These are phyloP conservation scores for Pheosia gnoma DNA, from an alignment of 2,888 invertebrate genomes.

Conservation along the genomic window DNA sequence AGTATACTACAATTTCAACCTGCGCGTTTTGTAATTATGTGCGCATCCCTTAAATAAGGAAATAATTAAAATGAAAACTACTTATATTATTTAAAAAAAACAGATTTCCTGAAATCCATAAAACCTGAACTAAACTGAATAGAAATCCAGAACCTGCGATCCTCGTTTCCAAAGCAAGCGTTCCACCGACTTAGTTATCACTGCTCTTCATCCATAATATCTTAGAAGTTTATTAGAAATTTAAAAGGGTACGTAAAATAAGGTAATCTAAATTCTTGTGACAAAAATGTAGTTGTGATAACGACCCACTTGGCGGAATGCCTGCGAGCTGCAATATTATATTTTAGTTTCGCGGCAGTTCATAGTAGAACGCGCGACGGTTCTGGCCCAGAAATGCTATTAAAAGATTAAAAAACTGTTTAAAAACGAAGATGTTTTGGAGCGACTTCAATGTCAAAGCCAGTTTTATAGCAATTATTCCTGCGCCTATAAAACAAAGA, in stretches of 20 bases:
- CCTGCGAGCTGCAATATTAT: conserved; percentile 21
- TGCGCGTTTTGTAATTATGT: no score
- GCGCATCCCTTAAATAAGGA: no score
- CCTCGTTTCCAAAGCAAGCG: no score
- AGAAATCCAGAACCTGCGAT: no score
- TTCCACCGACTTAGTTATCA: no score
- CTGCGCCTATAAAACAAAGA: neutral
- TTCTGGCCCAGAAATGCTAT: conserved; percentile 14
- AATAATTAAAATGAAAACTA: no score
- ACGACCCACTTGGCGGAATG: conserved; percentile 32
- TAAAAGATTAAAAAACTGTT: conserved; percentile 2
- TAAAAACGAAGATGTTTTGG: neutral
- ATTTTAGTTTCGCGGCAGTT: conserved; percentile 20
- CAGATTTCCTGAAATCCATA: no score
- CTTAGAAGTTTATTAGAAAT: neutral
- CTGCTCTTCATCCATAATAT: no score
- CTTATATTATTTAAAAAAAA: no score
- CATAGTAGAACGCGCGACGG: conserved; percentile 11
- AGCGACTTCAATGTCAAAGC: conserved; percentile 5
- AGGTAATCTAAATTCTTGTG: conserved; percentile 17
- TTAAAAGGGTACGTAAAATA: neutral
- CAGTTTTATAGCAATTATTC: neutral
- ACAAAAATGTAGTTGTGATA: conserved; percentile 24
- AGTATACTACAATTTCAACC: no score
- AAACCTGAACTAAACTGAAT: no score